These are phyloP conservation scores for Hylaeus volcanicus DNA, from an alignment of 1,140 invertebrate species.

Conservation along the genomic window DNA sequence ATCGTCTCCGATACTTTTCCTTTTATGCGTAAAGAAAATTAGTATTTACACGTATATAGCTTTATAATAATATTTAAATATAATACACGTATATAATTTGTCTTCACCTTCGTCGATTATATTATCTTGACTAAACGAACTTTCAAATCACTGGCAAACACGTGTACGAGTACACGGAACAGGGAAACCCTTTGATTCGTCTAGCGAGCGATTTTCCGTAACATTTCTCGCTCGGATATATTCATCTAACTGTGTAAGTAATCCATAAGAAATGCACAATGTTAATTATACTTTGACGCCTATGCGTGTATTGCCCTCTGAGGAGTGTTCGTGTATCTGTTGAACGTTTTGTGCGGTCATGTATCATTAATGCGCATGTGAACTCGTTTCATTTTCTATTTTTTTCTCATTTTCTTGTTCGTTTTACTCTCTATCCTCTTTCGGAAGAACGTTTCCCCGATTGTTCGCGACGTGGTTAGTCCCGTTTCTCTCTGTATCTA, in stretches of 20 bases:
- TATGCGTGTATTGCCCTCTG: conserved; percentile 26
- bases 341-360: conserved; percentile 60
- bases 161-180: conserved; percentile 70
- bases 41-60: conserved; percentile 59
- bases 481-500: conserved; percentile 12
- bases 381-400: conserved; percentile 39
- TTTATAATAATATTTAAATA: conserved; percentile 45
- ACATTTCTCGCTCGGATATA: conserved; percentile 9
- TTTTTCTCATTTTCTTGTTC: background rate
- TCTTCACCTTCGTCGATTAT: conserved; percentile 12
- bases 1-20: conserved; percentile 27
- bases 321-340: conserved; percentile 29
- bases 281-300: conserved; percentile 26
- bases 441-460: conserved; percentile 22
- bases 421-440: background rate
- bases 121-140: conserved; percentile 55
- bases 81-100: conserved; percentile 37
- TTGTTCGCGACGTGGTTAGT: background rate
- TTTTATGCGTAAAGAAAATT: conserved; percentile 40
- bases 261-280: conserved; percentile 71
- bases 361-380: conserved; percentile 59
- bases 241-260: conserved; percentile 53
- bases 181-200: conserved; percentile 62
- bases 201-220: background rate
- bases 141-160: conserved; percentile 79